Evolutionary conservation across 2,113 vertebrate species (phyloP), one percentile per base, ranked within the genome.

Genomic region (Meles meles): DNA sequence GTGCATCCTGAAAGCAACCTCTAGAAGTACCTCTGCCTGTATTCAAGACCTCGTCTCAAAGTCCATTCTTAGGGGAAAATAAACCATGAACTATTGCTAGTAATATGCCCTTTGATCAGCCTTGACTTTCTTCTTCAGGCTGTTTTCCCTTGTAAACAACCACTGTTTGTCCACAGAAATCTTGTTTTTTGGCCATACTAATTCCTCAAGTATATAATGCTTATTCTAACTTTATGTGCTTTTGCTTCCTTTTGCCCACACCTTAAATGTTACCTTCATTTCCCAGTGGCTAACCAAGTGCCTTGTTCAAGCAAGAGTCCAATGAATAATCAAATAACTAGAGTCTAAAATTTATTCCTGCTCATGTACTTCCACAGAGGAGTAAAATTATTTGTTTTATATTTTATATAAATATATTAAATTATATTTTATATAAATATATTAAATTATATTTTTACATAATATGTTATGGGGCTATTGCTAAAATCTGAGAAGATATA

Each of bases 301-400:
- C 61, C 20, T 88, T n/a, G 42, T 94, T 94, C 55, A 57, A 95
- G 82, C 59, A 88, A 29, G 67, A 42, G 21, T 63, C 57, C 76
- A 25, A 1, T 69, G 77, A 76, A 88, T 61, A 31, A 7, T 21
- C 18, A 84, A 77, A 63, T 94, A 67, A 93, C 47, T 52, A 42
- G 31, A 77, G 47, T 77, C 52, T 72, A 67, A 93, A 82, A 92
- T 95, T 72, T 93, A 90, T 97, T 81, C 20, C 67, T 92, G 34
- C 47, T 88, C 52, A 14, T 85, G 17, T 55, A 79, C 65, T 95
- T 97, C 59, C 52, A 72, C 34, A 44, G 57, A 74, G 27, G 85
- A 79, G 20, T n/a, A 23, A 77, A 81, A 90, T 79, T 63, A 65
- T 72, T 95, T 84, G 34, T n/a, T n/a, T n/a, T n/a, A n/a, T n/a